A percentile compares a stretch with the other conserved stretches of the same genome.
phyloP scores from a whole-genome alignment of 1,140 invertebrate species.

The Diachasma alloeum region DNA sequence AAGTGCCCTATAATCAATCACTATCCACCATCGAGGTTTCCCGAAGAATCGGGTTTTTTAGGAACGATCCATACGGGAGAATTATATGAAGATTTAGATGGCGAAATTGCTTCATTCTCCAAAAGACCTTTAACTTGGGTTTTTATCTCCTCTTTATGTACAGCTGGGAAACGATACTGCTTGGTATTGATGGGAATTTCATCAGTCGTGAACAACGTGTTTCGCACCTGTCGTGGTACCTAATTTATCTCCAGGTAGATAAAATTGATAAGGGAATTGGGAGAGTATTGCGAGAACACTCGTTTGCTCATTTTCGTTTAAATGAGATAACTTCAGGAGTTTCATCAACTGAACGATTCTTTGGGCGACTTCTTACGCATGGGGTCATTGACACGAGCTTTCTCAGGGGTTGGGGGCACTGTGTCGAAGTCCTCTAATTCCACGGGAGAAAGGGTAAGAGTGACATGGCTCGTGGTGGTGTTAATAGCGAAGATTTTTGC shows the following conservation, averaged over 20 bases:
- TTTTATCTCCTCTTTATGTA: not conserved
- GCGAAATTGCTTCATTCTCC: not conserved
- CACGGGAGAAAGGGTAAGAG: not conserved
- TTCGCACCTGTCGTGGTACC: not conserved
- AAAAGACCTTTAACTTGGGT: not conserved
- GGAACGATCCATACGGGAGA: not conserved
- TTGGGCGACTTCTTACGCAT: not conserved
- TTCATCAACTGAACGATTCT: not conserved
- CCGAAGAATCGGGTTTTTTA: no score
- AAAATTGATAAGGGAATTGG: slow-evolving; percentile 16
- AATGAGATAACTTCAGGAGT: not conserved
- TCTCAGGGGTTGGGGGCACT: not conserved
- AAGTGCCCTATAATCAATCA: no score
- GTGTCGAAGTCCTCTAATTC: slow-evolving; percentile 13
- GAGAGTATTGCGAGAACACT: not conserved
- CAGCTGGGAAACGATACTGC: not conserved
- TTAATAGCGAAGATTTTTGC: slow-evolving; percentile 17
- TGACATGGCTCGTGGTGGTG: not conserved
- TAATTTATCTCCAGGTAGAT: slow-evolving; percentile 2
- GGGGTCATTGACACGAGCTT: not conserved
- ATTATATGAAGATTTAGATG: not conserved
- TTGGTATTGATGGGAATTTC: slow-evolving; percentile 1
- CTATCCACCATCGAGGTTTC: no score
- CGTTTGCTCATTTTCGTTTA: slow-evolving; percentile 1
- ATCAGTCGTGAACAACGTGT: slow-evolving; percentile 3